phyloP scores from a whole-genome alignment of 2,797 vertebrate species.

The Cheirogaleus major region DNA sequence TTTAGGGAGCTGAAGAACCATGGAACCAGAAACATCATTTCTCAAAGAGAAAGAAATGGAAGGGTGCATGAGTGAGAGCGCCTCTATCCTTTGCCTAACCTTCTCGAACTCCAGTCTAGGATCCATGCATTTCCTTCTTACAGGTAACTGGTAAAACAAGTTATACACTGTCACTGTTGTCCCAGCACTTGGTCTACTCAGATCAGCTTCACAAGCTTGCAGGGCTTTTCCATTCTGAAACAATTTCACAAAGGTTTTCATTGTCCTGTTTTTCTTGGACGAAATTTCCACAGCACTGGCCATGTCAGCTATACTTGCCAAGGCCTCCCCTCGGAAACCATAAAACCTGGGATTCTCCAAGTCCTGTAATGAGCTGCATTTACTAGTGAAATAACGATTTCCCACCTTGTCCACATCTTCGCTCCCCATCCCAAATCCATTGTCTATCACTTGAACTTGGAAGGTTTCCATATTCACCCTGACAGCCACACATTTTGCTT shows the following conservation, averaged over 20 bases:
- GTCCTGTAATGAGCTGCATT: slow-evolving; percentile 91
- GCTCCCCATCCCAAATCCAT: slow-evolving; percentile 90
- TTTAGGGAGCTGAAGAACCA: slow-evolving; percentile 95
- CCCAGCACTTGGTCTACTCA: slow-evolving; percentile 90
- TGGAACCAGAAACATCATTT: slow-evolving; percentile 91
- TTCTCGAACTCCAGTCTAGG: slow-evolving; percentile 93
- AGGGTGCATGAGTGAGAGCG: slow-evolving; percentile 94
- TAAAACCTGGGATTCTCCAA: slow-evolving; percentile 91
- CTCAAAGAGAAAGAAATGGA: slow-evolving; percentile 94
- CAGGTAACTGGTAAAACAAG: slow-evolving; percentile 95
- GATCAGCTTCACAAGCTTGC: slow-evolving; percentile 89
- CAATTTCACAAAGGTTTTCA: slow-evolving; percentile 91
- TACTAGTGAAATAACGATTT: slow-evolving; percentile 93
- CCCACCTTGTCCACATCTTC: slow-evolving; percentile 91
- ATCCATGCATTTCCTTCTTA: slow-evolving; percentile 93
- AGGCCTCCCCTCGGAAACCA: slow-evolving; percentile 96
- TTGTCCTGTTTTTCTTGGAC: slow-evolving; percentile 88
- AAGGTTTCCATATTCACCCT: slow-evolving; percentile 93
- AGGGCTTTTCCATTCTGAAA: slow-evolving; percentile 91
- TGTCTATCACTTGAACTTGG: slow-evolving; percentile 96
- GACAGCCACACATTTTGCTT: slow-evolving; percentile 93
- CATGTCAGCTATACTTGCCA: slow-evolving; percentile 92
- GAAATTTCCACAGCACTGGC: slow-evolving; percentile 93
- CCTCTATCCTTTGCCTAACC: slow-evolving; percentile 93
- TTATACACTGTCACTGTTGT: slow-evolving; percentile 94